phyloP scores from a whole-genome alignment of 1,140 invertebrate species.

The Drosophila burlai region DNA sequence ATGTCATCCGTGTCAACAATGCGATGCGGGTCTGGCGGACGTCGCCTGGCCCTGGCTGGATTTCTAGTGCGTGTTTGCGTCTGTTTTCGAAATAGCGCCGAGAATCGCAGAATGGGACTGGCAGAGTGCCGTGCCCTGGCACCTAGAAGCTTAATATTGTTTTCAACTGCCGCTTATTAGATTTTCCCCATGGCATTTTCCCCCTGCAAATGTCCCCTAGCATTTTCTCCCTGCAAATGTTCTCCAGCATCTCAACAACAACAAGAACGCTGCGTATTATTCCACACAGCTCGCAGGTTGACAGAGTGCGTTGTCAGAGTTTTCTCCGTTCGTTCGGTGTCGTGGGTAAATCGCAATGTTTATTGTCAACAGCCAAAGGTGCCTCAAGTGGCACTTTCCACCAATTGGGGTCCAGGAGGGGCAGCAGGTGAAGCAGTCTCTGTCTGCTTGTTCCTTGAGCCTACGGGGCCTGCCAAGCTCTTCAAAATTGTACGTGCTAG shows the following conservation, averaged over 20 bases:
- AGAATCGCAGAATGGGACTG: constrained; percentile 10
- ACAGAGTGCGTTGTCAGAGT: constrained; percentile 59
- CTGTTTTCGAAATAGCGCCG: constrained; percentile 14
- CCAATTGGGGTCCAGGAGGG: constrained; percentile 23
- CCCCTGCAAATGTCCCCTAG: background rate
- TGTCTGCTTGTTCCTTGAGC: constrained; percentile 26
- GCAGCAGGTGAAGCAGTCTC: constrained; percentile 8
- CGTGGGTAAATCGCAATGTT: constrained; percentile 71
- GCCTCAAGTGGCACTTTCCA: constrained; percentile 71
- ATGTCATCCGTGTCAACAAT: constrained; percentile 75
- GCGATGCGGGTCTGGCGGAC: constrained; percentile 26
- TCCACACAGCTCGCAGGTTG: constrained; percentile 38
- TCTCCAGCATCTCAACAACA: background rate
- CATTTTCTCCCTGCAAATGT: constrained; percentile 4
- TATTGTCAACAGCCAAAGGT: constrained; percentile 78
- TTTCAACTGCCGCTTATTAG: constrained; percentile 70
- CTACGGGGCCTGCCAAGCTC: constrained; percentile 39
- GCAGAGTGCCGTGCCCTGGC: background rate
- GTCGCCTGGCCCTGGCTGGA: constrained; percentile 29
- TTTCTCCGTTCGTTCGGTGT: constrained; percentile 37
- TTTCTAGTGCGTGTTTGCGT: constrained; percentile 41
- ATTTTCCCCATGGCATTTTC: constrained; percentile 44
- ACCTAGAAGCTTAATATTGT: constrained; percentile 67
- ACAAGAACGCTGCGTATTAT: constrained; percentile 12
- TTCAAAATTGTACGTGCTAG: constrained; percentile 48